Base-by-base conservation (phyloP, 2,113 vertebrate species). In the Pseudorasbora parva region DNA sequence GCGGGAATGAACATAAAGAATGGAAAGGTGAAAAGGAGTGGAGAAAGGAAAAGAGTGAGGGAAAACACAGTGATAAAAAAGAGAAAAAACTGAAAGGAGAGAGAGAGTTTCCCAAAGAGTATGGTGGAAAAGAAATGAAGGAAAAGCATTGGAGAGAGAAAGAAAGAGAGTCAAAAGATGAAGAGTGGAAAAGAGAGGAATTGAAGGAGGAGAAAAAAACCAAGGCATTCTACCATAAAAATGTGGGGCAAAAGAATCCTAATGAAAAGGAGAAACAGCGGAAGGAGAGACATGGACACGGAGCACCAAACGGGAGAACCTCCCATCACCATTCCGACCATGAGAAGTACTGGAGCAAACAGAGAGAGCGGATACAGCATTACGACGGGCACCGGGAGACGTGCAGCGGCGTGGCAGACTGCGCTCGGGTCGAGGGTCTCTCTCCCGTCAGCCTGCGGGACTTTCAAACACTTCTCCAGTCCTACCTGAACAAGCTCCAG, bases 351-450 rank as follows among this genome's bases (percentile, higher is more conserved):
- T 96, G 84, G 91, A 84, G 84, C 33, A 87, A 85, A 23, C 88
- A 81, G 27, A 90, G 90, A 8, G 85, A 79, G 2, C 89, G 86
- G 62, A 90, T 94, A 12, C 91, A 86, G 56, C 92, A 88, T 83
- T 93, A 54, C 69, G 92, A 93, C 85, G 92, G 88, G 14, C 83
- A 91, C 0, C 93, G 91, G 0, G 92, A 92, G 74, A 91, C 92
- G 41, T 98, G 97, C 60, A 41, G 83, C 0, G 94, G 95, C 0
- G 81, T 94, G 30, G 66, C 88, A 0, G 92, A 92, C 21, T 99
- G 97, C 0, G 97, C 97, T 64, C 91, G 51, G 6, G 91, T 93
- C 0, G 96, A 99, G 78, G 96, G 94, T 0, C 87, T 89, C 30
- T 88, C 88, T 7, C 96, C 96, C 0, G 97, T 99, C 60, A 62